Evolutionary conservation across 2,113 vertebrate species (phyloP).

Genomic region (Benitochromis conjunctus): DNA sequence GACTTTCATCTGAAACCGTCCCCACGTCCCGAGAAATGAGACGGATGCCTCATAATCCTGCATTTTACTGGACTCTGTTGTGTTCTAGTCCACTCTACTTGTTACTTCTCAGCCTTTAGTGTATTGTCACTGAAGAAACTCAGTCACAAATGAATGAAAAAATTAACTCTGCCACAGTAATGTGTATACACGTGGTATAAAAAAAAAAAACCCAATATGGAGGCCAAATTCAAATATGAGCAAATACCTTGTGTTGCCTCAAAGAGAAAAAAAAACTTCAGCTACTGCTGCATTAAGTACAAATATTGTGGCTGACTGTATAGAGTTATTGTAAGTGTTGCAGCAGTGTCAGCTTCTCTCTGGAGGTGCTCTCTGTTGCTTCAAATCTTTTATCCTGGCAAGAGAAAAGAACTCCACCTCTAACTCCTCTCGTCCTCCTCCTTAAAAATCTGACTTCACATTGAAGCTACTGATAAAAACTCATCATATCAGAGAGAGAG

Average conservation of each 20-base stretch:
- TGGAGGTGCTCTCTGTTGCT: background rate
- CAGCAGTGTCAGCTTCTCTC: background rate
- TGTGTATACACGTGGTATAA: background rate
- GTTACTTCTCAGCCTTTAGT: background rate
- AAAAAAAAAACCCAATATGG: background rate
- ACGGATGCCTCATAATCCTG: conserved; percentile 40
- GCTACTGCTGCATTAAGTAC: background rate
- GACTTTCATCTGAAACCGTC: conserved; percentile 39
- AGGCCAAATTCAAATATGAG: background rate
- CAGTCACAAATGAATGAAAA: background rate
- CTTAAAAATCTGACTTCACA: background rate
- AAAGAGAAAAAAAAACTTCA: background rate
- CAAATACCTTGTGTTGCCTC: background rate
- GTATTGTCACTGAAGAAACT: background rate
- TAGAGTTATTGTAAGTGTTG: background rate
- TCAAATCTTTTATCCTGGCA: background rate
- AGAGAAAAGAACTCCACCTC: conserved; percentile 18
- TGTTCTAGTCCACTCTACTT: background rate
- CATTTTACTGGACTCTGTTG: conserved; percentile 3
- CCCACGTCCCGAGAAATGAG: conserved; percentile 43
- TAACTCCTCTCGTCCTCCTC: background rate
- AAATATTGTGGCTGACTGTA: background rate
- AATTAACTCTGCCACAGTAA: background rate
- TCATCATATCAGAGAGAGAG: background rate
- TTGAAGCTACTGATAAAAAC: background rate